Conservation (phyloP, 2,797 vertebrate genomes). For the Psittacula derbiana region DNA sequence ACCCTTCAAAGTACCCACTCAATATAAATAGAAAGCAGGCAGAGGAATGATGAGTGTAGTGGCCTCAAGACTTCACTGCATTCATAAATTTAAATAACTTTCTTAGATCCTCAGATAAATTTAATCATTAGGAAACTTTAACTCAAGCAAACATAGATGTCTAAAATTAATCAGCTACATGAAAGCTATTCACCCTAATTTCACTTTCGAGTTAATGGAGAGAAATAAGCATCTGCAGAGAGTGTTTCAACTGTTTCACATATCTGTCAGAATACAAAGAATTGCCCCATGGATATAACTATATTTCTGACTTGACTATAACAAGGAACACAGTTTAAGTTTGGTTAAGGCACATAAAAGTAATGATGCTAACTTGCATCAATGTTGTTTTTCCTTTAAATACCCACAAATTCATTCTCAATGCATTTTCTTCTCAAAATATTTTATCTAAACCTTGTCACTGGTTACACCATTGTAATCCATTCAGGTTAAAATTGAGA, state of each 20-base stretch:
- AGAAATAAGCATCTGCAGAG: background rate
- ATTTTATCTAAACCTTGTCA: background rate
- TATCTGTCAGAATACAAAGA: background rate
- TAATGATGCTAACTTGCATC: background rate
- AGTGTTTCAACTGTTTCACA: background rate
- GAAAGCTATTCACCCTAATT: background rate
- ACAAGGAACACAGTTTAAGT: background rate
- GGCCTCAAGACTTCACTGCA: background rate
- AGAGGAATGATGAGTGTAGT: background rate
- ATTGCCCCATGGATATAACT: background rate
- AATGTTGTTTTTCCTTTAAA: background rate
- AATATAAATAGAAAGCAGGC: background rate
- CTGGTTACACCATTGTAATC: background rate
- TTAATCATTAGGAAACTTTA: background rate
- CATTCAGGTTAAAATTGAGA: background rate
- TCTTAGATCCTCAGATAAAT: background rate
- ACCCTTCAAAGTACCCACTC: background rate
- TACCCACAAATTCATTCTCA: background rate
- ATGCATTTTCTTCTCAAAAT: background rate
- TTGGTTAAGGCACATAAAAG: background rate
- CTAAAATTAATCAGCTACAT: background rate
- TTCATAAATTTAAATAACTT: background rate
- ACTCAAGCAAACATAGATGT: background rate
- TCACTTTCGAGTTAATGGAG: background rate
- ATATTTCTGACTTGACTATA: background rate